Evolutionary conservation across 1,140 invertebrate genomes (phyloP).

Genomic region (Heliothis virescens): DNA sequence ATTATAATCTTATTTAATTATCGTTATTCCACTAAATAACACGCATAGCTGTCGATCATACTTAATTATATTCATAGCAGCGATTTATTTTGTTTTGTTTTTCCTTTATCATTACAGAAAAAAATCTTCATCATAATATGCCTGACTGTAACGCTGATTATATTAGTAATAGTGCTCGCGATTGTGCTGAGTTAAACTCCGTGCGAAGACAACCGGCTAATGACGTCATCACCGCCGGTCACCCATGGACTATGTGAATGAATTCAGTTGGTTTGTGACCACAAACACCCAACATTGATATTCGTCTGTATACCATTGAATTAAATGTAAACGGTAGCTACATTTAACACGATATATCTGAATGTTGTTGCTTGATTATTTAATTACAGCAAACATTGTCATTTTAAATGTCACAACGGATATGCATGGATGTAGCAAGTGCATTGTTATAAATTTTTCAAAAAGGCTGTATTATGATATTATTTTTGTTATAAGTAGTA

Average conservation of each 20-base stretch:
- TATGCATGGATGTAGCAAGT: slow-evolving; percentile 39
- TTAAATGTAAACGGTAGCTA: slow-evolving; percentile 30
- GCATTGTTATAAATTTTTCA: slow-evolving; percentile 22
- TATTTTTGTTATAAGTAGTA: background rate
- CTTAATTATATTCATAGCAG: slow-evolving; percentile 70
- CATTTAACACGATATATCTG: slow-evolving; percentile 45
- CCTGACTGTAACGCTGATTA: slow-evolving; percentile 90
- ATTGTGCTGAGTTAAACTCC: slow-evolving; percentile 64
- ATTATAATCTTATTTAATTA: background rate
- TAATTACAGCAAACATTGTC: slow-evolving; percentile 45
- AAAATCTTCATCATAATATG: slow-evolving; percentile 94
- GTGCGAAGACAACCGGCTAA: slow-evolving; percentile 52
- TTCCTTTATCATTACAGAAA: slow-evolving; percentile 93
- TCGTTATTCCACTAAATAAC: no score
- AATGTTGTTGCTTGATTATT: slow-evolving; percentile 53
- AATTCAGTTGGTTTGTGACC: slow-evolving; percentile 54
- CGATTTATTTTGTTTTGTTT: slow-evolving; percentile 77
- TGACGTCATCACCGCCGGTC: slow-evolving; percentile 59
- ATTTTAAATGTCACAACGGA: slow-evolving; percentile 33
- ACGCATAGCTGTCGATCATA: slow-evolving; percentile 4
- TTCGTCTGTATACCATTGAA: slow-evolving; percentile 59
- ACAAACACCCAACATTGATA: slow-evolving; percentile 57
- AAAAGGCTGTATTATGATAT: slow-evolving; percentile 45
- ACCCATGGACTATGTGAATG: slow-evolving; percentile 53
- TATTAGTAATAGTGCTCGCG: slow-evolving; percentile 91